phyloP scores from a whole-genome alignment of 2,888 invertebrate species.

The Noctua fimbriata region DNA sequence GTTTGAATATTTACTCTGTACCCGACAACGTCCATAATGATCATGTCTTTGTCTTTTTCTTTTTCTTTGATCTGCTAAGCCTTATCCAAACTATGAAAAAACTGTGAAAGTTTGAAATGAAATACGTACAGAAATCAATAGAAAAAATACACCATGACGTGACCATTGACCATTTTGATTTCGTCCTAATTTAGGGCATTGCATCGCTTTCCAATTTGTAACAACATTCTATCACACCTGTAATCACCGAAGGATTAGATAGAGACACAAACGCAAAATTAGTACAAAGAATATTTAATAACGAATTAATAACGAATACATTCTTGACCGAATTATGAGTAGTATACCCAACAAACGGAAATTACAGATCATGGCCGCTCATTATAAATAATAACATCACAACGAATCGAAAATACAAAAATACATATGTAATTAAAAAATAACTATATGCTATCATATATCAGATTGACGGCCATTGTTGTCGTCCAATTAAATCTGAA shows the following conservation, averaged over 20 bases:
- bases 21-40: neutral
- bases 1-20: neutral
- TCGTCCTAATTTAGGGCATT: neutral
- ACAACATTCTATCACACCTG: neutral
- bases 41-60: neutral
- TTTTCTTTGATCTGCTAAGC: neutral
- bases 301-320: neutral
- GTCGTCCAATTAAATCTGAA: conserved; percentile 33
- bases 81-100: neutral
- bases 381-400: conserved; percentile 2
- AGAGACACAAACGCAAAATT: neutral
- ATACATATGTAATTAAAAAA: neutral
- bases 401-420: neutral
- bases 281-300: neutral
- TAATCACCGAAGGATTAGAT: no score
- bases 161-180: neutral
- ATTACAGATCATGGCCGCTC: neutral
- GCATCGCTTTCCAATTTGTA: neutral
- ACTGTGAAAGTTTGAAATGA: neutral
- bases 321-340: neutral
- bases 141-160: neutral
- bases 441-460: conserved; percentile 5
- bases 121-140: no score
- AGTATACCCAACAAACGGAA: neutral
- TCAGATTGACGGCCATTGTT: conserved; percentile 8